Percentiles rank a stretch among this genome's conserved stretches.
phyloP scores from a whole-genome alignment of 92 coral and sea anemone genomes.

The Epizoanthus fatuus region DNA sequence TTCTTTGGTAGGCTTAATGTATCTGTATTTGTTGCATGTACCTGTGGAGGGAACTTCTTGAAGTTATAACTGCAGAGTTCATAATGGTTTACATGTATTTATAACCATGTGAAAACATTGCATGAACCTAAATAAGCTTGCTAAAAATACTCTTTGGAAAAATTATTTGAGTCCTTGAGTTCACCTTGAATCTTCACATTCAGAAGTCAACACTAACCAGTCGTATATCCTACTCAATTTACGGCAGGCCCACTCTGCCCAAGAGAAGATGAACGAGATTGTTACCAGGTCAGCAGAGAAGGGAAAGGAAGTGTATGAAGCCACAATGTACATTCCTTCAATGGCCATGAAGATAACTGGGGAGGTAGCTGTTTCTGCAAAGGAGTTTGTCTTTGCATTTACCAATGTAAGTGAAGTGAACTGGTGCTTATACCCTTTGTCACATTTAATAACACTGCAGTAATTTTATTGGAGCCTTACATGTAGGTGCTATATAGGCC shows the following conservation, averaged over 20 bases:
- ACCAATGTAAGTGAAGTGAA: slow-evolving; percentile 36
- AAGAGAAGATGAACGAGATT: slow-evolving; percentile 75
- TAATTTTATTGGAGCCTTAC: no score
- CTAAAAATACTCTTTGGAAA: neutral
- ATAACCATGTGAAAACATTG: no score
- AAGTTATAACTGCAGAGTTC: no score
- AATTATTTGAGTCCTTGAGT: no score
- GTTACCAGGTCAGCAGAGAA: slow-evolving; percentile 81
- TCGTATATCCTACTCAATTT: neutral
- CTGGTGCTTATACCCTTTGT: neutral
- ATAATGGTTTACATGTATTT: no score
- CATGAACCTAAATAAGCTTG: neutral
- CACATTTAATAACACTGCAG: neutral
- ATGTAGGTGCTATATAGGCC: no score
- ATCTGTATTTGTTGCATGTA: no score
- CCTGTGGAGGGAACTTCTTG: no score
- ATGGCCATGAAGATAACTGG: slow-evolving; percentile 92
- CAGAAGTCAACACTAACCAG: neutral
- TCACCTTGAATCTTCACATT: no score
- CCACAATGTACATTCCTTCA: slow-evolving; percentile 90
- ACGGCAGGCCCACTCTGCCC: slow-evolving; percentile 70
- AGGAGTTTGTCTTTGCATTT: slow-evolving; percentile 95
- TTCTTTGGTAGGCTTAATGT: no score
- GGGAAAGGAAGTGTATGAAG: slow-evolving; percentile 84
- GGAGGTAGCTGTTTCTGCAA: slow-evolving; percentile 89